A percentile compares a stretch with the other conserved stretches of the same genome.
These are phyloP conservation scores for Nesidiocoris tenuis DNA, from an alignment of 2,888 invertebrate genomes.

Conservation along the genomic window DNA sequence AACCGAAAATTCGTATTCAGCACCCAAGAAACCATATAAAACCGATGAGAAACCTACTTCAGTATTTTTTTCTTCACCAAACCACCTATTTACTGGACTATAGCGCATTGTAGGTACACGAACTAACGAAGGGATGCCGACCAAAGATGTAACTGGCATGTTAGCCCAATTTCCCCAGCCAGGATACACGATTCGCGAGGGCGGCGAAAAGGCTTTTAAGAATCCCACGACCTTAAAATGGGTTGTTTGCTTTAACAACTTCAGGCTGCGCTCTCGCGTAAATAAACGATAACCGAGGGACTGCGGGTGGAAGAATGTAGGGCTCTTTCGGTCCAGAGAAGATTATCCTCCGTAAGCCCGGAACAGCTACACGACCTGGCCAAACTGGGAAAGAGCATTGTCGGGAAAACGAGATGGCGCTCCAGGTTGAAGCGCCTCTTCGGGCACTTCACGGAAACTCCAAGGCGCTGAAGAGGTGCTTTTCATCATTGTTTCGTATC, in stretches of 20 bases:
- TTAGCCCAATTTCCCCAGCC: background rate
- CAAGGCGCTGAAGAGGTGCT: background rate
- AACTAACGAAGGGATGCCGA: background rate
- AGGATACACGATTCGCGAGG: too few species aligned
- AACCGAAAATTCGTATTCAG: too few species aligned
- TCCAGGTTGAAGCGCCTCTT: too few species aligned
- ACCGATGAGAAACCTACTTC: too few species aligned
- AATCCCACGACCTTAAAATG: background rate
- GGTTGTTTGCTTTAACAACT: background rate
- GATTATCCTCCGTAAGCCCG: background rate
- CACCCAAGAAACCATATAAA: too few species aligned
- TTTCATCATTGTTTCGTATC: background rate
- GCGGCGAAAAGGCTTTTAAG: background rate
- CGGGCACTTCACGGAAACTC: background rate
- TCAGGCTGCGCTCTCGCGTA: background rate
- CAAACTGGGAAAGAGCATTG: background rate
- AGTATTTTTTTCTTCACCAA: too few species aligned
- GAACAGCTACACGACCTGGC: background rate
- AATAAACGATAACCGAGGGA: background rate
- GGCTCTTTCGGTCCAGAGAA: background rate
- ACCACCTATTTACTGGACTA: too few species aligned
- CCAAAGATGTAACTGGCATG: background rate
- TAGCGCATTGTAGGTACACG: too few species aligned
- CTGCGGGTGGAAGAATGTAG: background rate
- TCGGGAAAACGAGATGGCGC: background rate